A percentile compares a stretch with the other conserved stretches of the same genome.
These are phyloP conservation scores for Macroglossus sobrinus DNA, from an alignment of 2,113 vertebrate species.

Conservation along the genomic window DNA sequence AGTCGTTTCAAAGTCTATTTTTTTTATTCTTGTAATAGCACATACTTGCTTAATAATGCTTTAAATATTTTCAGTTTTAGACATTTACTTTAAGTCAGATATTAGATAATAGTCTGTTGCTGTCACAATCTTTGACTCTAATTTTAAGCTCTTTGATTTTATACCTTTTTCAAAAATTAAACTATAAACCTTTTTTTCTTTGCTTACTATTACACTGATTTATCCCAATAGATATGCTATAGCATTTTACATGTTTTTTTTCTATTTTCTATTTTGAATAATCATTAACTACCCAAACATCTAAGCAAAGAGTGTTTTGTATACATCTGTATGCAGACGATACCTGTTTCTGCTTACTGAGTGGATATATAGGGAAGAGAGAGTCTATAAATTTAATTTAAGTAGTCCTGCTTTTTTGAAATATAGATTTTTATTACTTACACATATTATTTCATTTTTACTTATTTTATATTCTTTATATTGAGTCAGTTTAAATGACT, in stretches of 20 bases:
- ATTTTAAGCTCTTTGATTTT: slow-evolving; percentile 7
- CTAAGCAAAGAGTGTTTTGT: neutral
- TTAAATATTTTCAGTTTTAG: slow-evolving; percentile 17
- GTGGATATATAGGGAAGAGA: neutral
- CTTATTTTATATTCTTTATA: neutral
- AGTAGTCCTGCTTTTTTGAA: neutral
- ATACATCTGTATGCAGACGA: accelerated
- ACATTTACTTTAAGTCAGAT: neutral
- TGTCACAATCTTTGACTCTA: neutral
- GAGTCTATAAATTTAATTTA: neutral
- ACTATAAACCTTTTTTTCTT: neutral
- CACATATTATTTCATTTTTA: neutral
- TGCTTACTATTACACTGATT: neutral
- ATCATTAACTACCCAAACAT: neutral
- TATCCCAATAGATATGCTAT: neutral
- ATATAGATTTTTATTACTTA: neutral
- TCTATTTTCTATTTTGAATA: neutral
- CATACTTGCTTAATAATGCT: neutral
- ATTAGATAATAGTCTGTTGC: neutral
- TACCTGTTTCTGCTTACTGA: neutral
- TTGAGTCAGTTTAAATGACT: slow-evolving; percentile 22
- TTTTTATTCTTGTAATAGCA: neutral
- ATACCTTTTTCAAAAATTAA: neutral
- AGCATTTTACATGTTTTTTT: neutral
- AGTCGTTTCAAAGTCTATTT: neutral